Evolutionary conservation across 2,797 vertebrate species (phyloP), one percentile per base, ranked within the genome.

Genomic region (Danio kyathit): DNA sequence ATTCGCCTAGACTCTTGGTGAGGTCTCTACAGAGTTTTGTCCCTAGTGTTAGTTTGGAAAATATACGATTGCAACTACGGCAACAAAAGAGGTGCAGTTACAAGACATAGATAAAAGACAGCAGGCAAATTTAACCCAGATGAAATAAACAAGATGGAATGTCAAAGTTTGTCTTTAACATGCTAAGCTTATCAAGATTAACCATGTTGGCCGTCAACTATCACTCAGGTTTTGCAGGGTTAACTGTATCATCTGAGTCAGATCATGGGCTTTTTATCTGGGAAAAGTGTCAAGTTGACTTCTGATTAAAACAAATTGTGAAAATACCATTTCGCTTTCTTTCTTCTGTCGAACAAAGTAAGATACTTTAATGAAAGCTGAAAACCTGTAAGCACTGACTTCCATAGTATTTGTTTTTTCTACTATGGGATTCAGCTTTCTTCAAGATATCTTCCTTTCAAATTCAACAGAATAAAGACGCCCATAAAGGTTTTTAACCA

Each of bases 21-120:
- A 72, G 79, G 76, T 64, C 79, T 83, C 75, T 13, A n/a, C 38
- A 74, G 79, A 52, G 40, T 21, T 56, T 73, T 49, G 48, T 78
- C 75, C 63, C 66, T 64, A 59, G 80, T 78, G 67, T 67, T 51
- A 57, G 21, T 51, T 49, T 61, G 14, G 44, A 38, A 48, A 56
- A 74, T 64, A 44, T 8, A 70, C 46, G 69, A 57, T 46, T 73
- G 43, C 75, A 80, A 73, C 41, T 38, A 73, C 9, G n/a, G 59
- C 59, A 29, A 66, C 12, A 49, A 46, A 17, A 64, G 17, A 41
- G 43, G 64, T 71, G 38, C 4, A 75, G 14, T 14, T 63, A 49
- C 21, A 61, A 74, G 57, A 49, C 40, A 63, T 8, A 44, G 17
- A 9, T 1, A 57, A 73, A 60, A 74, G 44, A 21, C 21, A 38